These are phyloP conservation scores for Turnix velox DNA, from an alignment of 2,113 vertebrate genomes.

Conservation along the genomic window DNA sequence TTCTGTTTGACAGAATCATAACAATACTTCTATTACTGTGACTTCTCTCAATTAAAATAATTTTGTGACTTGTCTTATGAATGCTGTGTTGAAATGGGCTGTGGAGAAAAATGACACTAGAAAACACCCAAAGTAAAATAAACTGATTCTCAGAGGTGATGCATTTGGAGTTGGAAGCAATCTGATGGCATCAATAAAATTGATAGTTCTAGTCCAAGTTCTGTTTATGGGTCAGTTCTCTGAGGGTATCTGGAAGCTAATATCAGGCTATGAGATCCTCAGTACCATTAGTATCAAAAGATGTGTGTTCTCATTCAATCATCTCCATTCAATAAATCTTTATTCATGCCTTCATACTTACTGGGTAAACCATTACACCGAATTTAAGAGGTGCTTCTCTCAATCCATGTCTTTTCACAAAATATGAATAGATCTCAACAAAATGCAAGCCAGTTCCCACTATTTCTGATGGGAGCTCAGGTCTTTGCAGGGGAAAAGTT, in stretches of 20 bases:
- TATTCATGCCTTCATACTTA: slow-evolving; percentile 4
- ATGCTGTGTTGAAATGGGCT: neutral
- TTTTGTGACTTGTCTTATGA: neutral
- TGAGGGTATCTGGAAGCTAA: neutral
- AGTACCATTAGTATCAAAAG: neutral
- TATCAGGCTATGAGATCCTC: neutral
- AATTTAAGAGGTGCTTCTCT: neutral
- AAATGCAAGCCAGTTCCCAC: slow-evolving; percentile 68
- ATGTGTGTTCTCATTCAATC: neutral
- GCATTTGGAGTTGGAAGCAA: neutral
- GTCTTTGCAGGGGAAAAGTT: slow-evolving; percentile 43
- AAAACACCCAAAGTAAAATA: neutral
- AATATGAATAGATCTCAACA: slow-evolving; percentile 48
- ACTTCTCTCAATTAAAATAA: neutral
- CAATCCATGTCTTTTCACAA: neutral
- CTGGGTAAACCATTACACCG: neutral
- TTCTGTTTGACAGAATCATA: neutral
- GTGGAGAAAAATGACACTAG: neutral
- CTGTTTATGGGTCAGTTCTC: neutral
- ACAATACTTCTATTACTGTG: neutral
- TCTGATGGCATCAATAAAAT: neutral
- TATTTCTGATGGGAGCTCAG: slow-evolving; percentile 57
- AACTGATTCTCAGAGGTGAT: neutral
- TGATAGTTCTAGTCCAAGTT: neutral
- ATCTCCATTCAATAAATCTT: neutral